These are phyloP conservation scores for Hippoglossus stenolepis DNA, from an alignment of 2,113 vertebrate genomes.

Conservation along the genomic window DNA sequence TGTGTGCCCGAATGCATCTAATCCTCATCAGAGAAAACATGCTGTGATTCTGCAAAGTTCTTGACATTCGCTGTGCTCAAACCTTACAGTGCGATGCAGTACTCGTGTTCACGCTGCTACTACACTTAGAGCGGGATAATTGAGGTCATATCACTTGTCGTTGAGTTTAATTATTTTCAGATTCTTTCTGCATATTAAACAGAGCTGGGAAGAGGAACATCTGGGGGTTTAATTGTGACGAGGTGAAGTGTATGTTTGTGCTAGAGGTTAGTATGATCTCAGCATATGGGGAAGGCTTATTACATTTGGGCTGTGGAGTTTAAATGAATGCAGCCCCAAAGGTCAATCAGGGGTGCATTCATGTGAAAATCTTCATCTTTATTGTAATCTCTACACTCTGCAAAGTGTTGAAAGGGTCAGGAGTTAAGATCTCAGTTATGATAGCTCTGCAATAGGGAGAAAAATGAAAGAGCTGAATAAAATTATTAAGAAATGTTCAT, in stretches of 20 bases:
- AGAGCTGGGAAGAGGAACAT: constrained; percentile 47
- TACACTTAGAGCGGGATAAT: constrained; percentile 56
- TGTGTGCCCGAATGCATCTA: constrained; percentile 21
- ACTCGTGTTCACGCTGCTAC: constrained; percentile 30
- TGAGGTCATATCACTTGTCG: constrained; percentile 71
- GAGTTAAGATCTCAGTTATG: constrained; percentile 33
- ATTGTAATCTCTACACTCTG: constrained; percentile 21
- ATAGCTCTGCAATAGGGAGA: constrained; percentile 14
- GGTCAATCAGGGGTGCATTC: constrained; percentile 50
- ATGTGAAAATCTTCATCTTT: constrained; percentile 37
- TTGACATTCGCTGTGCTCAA: constrained; percentile 37
- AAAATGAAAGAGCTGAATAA: neutral
- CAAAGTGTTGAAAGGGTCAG: constrained; percentile 47
- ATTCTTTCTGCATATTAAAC: constrained; percentile 71
- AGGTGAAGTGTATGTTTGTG: constrained; percentile 48
- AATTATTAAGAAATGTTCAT: constrained; percentile 2
- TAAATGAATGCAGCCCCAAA: constrained; percentile 55
- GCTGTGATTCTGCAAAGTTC: constrained; percentile 35
- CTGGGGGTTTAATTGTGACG: constrained; percentile 37
- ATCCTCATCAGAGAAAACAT: constrained; percentile 40
- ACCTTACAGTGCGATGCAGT: constrained; percentile 8
- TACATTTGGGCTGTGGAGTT: constrained; percentile 32
- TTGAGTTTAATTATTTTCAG: constrained; percentile 72
- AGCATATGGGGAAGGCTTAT: constrained; percentile 52
- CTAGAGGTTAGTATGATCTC: constrained; percentile 32